Percentiles rank a stretch among this genome's conserved stretches.
These are phyloP conservation scores for Netelia virgata DNA, from an alignment of 2,888 invertebrate genomes.

Conservation along the genomic window DNA sequence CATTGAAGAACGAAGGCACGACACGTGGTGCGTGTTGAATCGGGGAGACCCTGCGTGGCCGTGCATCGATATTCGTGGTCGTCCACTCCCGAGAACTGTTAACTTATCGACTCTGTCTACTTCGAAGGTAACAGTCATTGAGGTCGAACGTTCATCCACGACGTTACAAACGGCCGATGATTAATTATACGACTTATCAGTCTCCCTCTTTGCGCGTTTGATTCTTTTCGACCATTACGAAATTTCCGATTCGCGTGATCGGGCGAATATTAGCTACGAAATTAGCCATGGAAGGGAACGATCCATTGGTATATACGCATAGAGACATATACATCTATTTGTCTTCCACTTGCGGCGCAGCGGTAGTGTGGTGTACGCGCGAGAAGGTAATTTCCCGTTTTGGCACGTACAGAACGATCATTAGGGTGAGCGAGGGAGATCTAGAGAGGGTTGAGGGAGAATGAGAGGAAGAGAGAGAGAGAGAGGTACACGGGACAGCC, in stretches of 20 bases:
- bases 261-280: constrained; percentile 22
- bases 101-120: neutral
- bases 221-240: constrained; percentile 11
- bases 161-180: neutral
- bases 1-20: neutral
- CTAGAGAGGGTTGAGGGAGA: constrained; percentile 21
- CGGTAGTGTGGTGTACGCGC: constrained; percentile 47
- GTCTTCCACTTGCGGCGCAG: constrained; percentile 49
- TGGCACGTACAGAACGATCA: constrained; percentile 79
- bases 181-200: constrained; percentile 1
- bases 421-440: constrained; percentile 70
- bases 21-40: constrained; percentile 35
- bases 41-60: neutral
- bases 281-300: constrained; percentile 51
- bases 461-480: constrained; percentile 36
- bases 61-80: constrained; percentile 18
- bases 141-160: neutral
- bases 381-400: constrained; percentile 75
- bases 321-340: constrained; percentile 56
- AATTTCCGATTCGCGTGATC: constrained; percentile 57
- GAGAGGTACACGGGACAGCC: constrained; percentile 57
- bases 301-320: constrained; percentile 29
- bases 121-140: constrained; percentile 16
- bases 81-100: neutral
- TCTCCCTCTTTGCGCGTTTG: neutral